Evolutionary conservation across 2,888 invertebrate species (phyloP).

Genomic region (Morpho deidamia): DNA sequence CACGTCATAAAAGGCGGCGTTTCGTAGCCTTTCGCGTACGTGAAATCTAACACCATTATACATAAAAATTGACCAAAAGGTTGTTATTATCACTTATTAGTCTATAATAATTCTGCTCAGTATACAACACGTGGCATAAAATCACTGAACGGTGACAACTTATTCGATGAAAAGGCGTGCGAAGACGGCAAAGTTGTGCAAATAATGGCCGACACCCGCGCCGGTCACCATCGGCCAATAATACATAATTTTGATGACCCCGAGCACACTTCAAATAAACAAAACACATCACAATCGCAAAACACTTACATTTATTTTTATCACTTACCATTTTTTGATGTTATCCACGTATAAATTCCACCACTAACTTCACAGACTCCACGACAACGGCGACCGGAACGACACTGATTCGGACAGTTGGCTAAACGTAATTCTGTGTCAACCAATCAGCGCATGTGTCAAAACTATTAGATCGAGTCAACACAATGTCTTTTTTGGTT

Average conservation of each 20-base stretch:
- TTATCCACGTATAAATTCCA: constrained; percentile 74
- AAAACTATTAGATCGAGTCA: constrained; percentile 52
- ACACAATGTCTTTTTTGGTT: constrained; percentile 38
- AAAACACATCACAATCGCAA: constrained; percentile 48
- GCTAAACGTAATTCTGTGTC: constrained; percentile 54
- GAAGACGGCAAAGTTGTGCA: constrained; percentile 63
- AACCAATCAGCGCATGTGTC: constrained; percentile 76
- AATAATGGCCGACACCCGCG: constrained; percentile 71
- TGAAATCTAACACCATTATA: constrained; percentile 72
- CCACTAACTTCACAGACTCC: constrained; percentile 73
- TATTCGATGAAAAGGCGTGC: constrained; percentile 72
- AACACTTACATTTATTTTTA: constrained; percentile 60
- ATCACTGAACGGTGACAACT: constrained; percentile 73
- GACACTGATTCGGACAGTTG: constrained; percentile 71
- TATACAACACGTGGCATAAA: constrained; percentile 74
- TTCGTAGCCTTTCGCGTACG: constrained; percentile 63
- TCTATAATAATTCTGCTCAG: constrained; percentile 24
- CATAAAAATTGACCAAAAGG: constrained; percentile 12
- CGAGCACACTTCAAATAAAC: constrained; percentile 35
- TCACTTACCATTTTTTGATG: constrained; percentile 78
- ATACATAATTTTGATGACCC: constrained; percentile 38
- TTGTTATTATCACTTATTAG: constrained; percentile 4
- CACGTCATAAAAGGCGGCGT: constrained; percentile 71
- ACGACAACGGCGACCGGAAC: constrained; percentile 76
- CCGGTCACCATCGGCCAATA: constrained; percentile 59